phyloP scores from a whole-genome alignment of 1,140 invertebrate genomes.

The Leptinotarsa texana region DNA sequence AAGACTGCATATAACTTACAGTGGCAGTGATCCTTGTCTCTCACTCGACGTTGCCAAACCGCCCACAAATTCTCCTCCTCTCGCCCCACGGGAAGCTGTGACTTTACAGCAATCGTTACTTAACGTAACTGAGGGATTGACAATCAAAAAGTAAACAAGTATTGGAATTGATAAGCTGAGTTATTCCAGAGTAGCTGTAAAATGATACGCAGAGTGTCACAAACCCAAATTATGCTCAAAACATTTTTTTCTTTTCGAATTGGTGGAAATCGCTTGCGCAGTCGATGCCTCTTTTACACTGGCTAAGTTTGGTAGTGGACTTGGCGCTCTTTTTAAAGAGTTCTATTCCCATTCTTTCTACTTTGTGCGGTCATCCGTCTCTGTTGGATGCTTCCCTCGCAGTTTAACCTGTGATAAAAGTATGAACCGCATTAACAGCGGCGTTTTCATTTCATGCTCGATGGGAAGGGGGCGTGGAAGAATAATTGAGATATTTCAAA shows the following conservation, averaged over 20 bases:
- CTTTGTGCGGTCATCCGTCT: constrained; percentile 35
- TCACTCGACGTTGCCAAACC: constrained; percentile 42
- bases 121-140: no score
- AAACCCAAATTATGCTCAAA: no score
- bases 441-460: neutral
- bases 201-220: no score
- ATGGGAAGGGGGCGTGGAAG: no score
- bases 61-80: constrained; percentile 18
- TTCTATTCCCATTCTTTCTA: constrained; percentile 46
- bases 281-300: no score
- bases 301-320: neutral
- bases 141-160: no score
- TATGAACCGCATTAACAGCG: constrained; percentile 26
- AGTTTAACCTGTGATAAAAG: constrained; percentile 50
- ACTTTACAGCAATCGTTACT: neutral
- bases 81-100: constrained; percentile 7
- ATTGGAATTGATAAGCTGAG: no score
- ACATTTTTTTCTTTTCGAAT: no score
- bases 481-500: no score
- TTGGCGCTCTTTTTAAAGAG: constrained; percentile 25
- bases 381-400: constrained; percentile 43
- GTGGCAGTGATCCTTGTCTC: constrained; percentile 49
- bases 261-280: no score
- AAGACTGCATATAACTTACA: constrained; percentile 50
- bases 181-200: no score